phyloP scores from a whole-genome alignment of 2,888 invertebrate genomes.

The Minunthozetes semirufus region DNA sequence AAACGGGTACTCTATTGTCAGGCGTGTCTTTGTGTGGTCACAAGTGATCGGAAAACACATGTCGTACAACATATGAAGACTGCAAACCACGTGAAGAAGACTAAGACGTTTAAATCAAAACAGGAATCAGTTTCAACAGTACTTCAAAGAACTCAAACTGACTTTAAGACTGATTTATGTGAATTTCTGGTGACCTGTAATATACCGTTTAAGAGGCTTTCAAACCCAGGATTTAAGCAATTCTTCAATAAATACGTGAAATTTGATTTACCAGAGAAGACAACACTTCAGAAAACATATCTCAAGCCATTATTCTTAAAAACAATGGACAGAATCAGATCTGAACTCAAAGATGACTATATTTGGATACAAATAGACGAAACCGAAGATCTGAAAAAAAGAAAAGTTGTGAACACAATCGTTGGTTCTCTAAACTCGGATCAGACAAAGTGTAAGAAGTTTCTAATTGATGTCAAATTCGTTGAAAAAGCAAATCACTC shows the following conservation, averaged over 20 bases:
- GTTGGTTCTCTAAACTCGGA: not conserved
- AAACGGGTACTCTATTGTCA: not conserved
- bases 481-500: not conserved
- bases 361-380: not conserved
- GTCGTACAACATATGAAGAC: not conserved
- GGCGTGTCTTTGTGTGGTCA: not conserved
- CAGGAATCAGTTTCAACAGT: not conserved
- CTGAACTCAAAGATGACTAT: not conserved
- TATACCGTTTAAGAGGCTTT: not conserved
- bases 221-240: not conserved
- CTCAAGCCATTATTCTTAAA: not conserved
- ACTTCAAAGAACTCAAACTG: not conserved
- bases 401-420: not conserved
- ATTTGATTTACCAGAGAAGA: not conserved
- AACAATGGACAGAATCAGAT: not conserved
- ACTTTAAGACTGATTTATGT: not conserved
- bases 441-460: not conserved
- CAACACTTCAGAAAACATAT: not conserved
- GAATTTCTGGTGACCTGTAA: not conserved
- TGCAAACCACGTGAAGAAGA: not conserved
- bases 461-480: not conserved
- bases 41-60: not conserved
- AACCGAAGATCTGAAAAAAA: not conserved
- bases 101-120: not conserved
- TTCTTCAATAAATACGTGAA: not conserved